Conservation (phyloP, 2,113 vertebrate genomes). For the Poeciliopsis turrubarensis region DNA sequence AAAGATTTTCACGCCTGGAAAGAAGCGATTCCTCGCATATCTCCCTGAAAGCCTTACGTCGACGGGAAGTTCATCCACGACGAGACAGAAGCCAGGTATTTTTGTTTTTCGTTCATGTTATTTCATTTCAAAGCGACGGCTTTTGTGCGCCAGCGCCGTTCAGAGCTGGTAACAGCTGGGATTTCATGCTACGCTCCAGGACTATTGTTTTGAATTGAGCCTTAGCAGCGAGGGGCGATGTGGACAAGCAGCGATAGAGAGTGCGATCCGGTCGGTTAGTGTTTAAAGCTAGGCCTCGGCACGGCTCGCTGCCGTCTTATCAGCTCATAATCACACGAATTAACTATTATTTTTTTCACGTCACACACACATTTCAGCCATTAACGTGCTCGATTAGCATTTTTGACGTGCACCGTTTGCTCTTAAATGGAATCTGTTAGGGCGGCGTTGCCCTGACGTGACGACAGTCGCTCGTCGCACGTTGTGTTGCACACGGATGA, state of each 20-base stretch:
- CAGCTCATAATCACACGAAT: neutral
- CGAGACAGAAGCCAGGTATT: slow-evolving; percentile 39
- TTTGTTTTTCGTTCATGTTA: neutral
- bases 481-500: neutral
- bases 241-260: slow-evolving; percentile 20
- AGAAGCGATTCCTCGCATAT: slow-evolving; percentile 54
- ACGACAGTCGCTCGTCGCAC: slow-evolving; percentile 7
- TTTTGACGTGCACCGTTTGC: neutral
- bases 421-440: neutral
- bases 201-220: slow-evolving; percentile 60
- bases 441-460: slow-evolving; percentile 23
- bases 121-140: neutral
- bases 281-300: slow-evolving; percentile 35
- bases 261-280: neutral
- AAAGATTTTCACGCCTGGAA: slow-evolving; percentile 67
- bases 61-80: slow-evolving; percentile 38
- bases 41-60: neutral
- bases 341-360: fast-evolving
- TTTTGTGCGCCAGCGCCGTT: neutral
- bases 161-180: neutral
- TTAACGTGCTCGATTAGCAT: neutral
- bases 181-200: slow-evolving; percentile 1
- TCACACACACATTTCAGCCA: too few relatives aligned
- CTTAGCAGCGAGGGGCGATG: slow-evolving; percentile 17
- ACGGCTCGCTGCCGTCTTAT: neutral